Percentiles rank a stretch among this genome's conserved stretches.
These are phyloP conservation scores for Suillia variegata DNA, from an alignment of 2,888 invertebrate species.

Conservation along the genomic window DNA sequence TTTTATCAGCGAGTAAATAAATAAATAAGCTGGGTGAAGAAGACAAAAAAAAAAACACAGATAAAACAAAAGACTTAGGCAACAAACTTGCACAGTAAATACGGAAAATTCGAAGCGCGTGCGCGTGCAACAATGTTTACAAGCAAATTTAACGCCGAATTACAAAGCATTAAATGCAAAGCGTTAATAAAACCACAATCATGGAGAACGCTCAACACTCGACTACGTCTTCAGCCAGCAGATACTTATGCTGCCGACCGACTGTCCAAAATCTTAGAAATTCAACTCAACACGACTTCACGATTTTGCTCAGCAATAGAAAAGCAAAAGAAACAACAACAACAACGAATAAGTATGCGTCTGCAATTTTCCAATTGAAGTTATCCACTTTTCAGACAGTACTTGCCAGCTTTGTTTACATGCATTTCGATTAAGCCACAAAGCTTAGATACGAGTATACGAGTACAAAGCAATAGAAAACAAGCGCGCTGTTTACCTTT, in stretches of 20 bases:
- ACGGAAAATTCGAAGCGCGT: not conserved
- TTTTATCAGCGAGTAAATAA: not conserved
- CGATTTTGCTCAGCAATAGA: not conserved
- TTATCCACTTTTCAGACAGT: not conserved
- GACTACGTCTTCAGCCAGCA: no score
- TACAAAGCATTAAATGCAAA: not conserved
- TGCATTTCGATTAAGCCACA: not conserved
- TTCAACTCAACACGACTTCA: slow-evolving; percentile 10
- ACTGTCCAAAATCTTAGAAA: not conserved
- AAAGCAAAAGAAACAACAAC: not conserved
- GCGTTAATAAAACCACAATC: not conserved
- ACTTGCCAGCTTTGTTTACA: not conserved
- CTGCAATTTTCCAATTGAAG: not conserved
- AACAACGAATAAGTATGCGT: not conserved
- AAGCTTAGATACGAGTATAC: no score
- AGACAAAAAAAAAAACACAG: not conserved
- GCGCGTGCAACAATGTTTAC: slow-evolving; percentile 7
- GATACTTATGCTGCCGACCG: not conserved
- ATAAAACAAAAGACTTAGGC: slow-evolving; percentile 25
- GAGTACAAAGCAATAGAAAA: not conserved
- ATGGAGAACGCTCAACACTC: not conserved
- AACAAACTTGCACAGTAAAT: slow-evolving; percentile 18
- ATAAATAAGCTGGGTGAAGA: not conserved
- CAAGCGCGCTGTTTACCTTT: no score
- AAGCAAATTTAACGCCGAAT: slow-evolving; percentile 11